Conservation (phyloP, 2,113 vertebrate species). For the Mobula birostris region DNA sequence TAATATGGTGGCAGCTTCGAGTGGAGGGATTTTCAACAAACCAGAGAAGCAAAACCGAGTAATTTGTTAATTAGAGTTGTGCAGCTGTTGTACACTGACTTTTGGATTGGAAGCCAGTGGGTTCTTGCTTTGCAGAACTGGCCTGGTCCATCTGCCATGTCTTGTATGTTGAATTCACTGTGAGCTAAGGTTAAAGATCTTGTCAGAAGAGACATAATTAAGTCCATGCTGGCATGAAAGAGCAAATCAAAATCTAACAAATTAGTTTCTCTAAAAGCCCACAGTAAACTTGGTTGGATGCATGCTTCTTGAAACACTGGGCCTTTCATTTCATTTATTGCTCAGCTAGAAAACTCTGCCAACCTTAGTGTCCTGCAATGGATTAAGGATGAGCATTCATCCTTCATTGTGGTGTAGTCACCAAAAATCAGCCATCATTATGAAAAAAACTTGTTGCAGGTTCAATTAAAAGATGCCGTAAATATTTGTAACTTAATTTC, state of each 20-base stretch:
- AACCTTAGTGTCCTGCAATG: not conserved
- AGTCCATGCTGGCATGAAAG: not conserved
- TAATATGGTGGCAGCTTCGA: not conserved
- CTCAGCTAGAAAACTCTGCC: not conserved
- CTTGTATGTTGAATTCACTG: not conserved
- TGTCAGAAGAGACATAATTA: not conserved
- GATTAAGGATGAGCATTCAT: not conserved
- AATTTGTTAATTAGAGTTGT: slow-evolving; percentile 30
- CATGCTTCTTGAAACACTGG: not conserved
- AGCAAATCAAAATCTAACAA: not conserved
- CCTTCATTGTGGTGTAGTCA: not conserved
- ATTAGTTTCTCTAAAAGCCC: not conserved
- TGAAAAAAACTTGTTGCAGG: not conserved
- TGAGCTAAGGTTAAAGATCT: slow-evolving; percentile 1
- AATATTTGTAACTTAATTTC: not conserved
- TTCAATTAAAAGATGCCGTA: not conserved
- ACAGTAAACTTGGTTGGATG: not conserved
- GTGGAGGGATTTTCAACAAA: not conserved
- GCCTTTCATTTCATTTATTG: not conserved
- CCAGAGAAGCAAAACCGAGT: not conserved
- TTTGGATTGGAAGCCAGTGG: not conserved
- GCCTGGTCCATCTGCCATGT: not conserved
- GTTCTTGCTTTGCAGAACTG: not conserved
- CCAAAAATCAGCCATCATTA: not conserved
- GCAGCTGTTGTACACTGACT: slow-evolving; percentile 10